Percentiles rank a stretch among this genome's conserved stretches.
Conservation (phyloP, 2,113 vertebrate species). For the Canis aureus region DNA sequence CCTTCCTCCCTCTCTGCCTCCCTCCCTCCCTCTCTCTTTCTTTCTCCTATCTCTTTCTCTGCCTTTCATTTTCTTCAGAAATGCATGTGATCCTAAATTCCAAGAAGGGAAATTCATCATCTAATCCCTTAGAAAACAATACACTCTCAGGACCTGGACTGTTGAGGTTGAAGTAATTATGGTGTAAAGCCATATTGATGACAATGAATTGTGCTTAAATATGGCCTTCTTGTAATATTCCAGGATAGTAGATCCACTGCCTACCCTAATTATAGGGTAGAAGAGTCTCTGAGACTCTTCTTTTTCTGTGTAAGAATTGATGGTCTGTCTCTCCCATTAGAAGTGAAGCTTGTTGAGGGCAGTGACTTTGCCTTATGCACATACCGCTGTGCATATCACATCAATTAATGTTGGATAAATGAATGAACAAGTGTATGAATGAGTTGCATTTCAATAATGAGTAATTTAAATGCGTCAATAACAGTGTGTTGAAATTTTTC, state of each 20-base stretch:
- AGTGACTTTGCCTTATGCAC: not conserved
- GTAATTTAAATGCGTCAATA: not conserved
- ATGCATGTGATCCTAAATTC: not conserved
- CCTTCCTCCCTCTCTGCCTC: accelerated
- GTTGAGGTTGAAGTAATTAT: not conserved
- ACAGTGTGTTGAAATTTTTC: not conserved
- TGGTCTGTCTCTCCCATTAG: not conserved
- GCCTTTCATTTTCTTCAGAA: not conserved
- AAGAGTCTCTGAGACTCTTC: not conserved
- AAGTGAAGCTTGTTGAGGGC: not conserved
- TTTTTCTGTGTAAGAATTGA: not conserved
- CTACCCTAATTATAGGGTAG: not conserved
- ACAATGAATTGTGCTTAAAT: not conserved
- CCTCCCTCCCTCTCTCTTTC: no score
- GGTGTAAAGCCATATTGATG: not conserved
- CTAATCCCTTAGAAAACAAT: not conserved
- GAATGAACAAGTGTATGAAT: not conserved
- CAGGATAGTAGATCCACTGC: not conserved
- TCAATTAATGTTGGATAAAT: not conserved
- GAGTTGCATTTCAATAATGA: not conserved
- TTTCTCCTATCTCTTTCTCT: not conserved
- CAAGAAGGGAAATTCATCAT: not conserved
- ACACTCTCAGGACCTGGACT: not conserved
- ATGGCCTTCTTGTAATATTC: not conserved
- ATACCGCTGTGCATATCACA: not conserved